phyloP scores from a whole-genome alignment of 2,797 vertebrate genomes.

The Borostomias antarcticus region DNA sequence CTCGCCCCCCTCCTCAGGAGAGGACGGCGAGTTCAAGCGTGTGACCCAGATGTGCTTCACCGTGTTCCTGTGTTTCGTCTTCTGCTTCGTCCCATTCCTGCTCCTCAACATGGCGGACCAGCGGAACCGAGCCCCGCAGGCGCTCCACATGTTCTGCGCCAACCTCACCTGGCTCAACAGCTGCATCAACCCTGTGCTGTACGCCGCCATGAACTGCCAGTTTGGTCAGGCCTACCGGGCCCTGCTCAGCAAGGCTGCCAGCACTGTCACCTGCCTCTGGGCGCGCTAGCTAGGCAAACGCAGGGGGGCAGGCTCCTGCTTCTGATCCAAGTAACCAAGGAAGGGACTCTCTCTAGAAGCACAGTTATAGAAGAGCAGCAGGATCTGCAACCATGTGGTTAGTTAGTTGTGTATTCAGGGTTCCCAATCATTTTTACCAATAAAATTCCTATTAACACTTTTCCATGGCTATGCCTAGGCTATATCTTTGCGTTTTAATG shows the following conservation, averaged over 20 bases:
- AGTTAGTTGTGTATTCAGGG: too few relatives aligned
- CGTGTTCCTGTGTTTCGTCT: constrained; percentile 85
- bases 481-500: too few relatives aligned
- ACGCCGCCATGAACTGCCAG: constrained; percentile 87
- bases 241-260: constrained; percentile 64
- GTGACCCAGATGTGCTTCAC: constrained; percentile 89
- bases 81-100: constrained; percentile 85
- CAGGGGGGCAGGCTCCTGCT: background rate
- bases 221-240: constrained; percentile 81
- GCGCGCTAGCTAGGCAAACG: background rate
- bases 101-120: constrained; percentile 83
- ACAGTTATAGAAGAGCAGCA: too few relatives aligned
- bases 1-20: constrained; percentile 59
- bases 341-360: too few relatives aligned
- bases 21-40: constrained; percentile 79
- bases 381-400: too few relatives aligned
- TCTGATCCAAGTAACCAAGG: background rate
- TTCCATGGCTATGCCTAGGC: too few relatives aligned
- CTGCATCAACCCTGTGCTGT: constrained; percentile 89
- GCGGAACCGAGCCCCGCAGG: constrained; percentile 71
- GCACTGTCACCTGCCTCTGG: constrained; percentile 57
- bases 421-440: too few relatives aligned
- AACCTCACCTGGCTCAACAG: constrained; percentile 92
- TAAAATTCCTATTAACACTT: too few relatives aligned
- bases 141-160: constrained; percentile 84